Percentiles rank a stretch among this genome's conserved stretches.
These are phyloP conservation scores for Leistus spinibarbis DNA, from an alignment of 2,888 invertebrate genomes.

Conservation along the genomic window DNA sequence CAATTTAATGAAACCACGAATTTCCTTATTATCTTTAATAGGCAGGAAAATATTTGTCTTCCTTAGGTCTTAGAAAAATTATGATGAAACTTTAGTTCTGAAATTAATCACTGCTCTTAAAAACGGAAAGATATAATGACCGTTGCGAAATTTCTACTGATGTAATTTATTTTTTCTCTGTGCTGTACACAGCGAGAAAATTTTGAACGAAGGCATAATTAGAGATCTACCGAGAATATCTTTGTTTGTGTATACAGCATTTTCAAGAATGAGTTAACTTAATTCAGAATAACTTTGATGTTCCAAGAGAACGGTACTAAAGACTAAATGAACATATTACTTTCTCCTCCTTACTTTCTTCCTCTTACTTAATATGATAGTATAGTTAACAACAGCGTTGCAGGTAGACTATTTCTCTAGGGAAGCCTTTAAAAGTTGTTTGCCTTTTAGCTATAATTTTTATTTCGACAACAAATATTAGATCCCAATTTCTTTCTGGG, in stretches of 20 bases:
- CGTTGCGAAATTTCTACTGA: background rate
- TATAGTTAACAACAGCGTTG: background rate
- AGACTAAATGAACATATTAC: background rate
- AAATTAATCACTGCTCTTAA: slow-evolving; percentile 2
- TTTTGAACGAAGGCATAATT: background rate
- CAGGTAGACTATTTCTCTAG: background rate
- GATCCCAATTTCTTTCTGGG: background rate
- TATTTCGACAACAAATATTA: background rate
- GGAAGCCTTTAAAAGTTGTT: background rate
- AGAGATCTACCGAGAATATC: background rate
- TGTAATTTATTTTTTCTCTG: background rate
- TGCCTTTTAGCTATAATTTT: background rate
- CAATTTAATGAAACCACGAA: slow-evolving; percentile 13
- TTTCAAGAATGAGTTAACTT: background rate
- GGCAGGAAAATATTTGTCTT: slow-evolving; percentile 8
- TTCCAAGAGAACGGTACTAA: background rate
- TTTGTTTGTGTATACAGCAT: background rate
- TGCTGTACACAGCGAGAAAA: background rate
- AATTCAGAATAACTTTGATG: background rate
- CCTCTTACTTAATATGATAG: background rate
- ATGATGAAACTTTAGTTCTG: slow-evolving; percentile 8
- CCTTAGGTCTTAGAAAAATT: slow-evolving; percentile 11
- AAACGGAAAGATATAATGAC: background rate
- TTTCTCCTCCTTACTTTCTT: background rate
- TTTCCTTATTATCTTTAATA: slow-evolving; percentile 13